Conservation (phyloP, 1,140 invertebrate genomes). For the Euura saliciscinereae region DNA sequence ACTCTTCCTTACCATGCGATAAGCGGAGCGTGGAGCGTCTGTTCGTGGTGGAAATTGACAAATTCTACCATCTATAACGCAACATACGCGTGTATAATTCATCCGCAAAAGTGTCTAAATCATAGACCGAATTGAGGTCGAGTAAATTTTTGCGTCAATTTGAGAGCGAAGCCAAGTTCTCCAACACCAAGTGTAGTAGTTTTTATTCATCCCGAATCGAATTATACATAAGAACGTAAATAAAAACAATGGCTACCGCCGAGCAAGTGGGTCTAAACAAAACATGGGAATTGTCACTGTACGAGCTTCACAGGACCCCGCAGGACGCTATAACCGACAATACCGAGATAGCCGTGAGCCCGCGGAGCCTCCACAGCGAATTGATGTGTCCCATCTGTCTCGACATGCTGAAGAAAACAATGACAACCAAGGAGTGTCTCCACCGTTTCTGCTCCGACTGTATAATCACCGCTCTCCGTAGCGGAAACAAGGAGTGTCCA, state of each 20-base stretch:
- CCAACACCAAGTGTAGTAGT: no score
- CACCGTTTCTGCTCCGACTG: slow-evolving; percentile 99
- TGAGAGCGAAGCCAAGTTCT: no score
- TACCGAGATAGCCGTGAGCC: slow-evolving; percentile 96
- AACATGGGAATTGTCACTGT: slow-evolving; percentile 96
- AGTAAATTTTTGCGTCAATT: no score
- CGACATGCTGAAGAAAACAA: slow-evolving; percentile 99
- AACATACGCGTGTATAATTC: no score
- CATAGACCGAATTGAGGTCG: no score
- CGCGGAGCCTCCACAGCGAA: slow-evolving; percentile 94
- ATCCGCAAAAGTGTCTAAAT: no score
- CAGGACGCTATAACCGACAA: slow-evolving; percentile 93
- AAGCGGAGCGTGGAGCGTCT: no score
- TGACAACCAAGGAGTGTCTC: slow-evolving; percentile 99
- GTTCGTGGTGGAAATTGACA: no score
- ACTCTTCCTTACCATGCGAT: no score
- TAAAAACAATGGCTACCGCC: slow-evolving; percentile 62
- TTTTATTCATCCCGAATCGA: no score
- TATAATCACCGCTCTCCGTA: slow-evolving; percentile 96
- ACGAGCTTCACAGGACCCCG: slow-evolving; percentile 93
- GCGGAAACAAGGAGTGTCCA: slow-evolving; percentile 99
- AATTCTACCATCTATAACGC: no score
- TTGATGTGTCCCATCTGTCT: slow-evolving; percentile 99
- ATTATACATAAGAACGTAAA: no score
- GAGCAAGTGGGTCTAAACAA: slow-evolving; percentile 83